Base-by-base conservation (phyloP, 1,140 invertebrate species). In the Papilio polyxenes region DNA sequence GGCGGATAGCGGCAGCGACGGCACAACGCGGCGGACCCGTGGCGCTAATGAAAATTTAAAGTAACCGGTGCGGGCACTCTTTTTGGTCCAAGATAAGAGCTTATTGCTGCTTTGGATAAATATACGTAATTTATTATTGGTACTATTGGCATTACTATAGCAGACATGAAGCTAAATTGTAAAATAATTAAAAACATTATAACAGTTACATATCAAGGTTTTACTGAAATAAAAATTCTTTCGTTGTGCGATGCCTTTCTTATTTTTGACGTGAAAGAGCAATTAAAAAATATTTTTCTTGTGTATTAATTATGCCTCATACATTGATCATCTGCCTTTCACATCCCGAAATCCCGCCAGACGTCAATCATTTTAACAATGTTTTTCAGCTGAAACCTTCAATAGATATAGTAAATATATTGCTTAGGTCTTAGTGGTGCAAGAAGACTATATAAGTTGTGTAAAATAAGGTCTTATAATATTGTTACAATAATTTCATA, bases 21-120 rank as follows among this genome's bases (percentile, higher is more conserved):
- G 87, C 51, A 53, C 83, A 84, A 82, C 84, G 81, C 75, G 81
- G 82, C 23, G 74, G 81, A 86, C 84, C 86, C 83, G 82, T 82
- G 82, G 84, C 87, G 89, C 89, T 93, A 91, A 92, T 92, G 89
- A 92, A 93, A 93, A 90, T 92, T 92, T 93, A 93, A 92, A 92
- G 89, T 89, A 89, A 90, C 91, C 87, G 85, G 88, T 89, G 89
- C 85, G 83, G 85, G 81, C 84, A 75, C 53, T 62, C 40, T n/a
- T 51, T 44, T 6, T 49, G 80, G 62, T 53, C 48, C 81, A 75
- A 82, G 77, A 49, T 17, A 83, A 11, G n/a, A 88, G 82, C 62
- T 13, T 15, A 37, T 0, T 1, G 65, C 31, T 40, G 7, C 11
- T 72, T 72, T 37, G 5, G 20, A 62, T 8, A 17, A 37, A 72